A percentile compares a stretch with the other conserved stretches of the same genome.
phyloP scores from a whole-genome alignment of 2,888 invertebrate genomes.

The Hymenopus coronatus region DNA sequence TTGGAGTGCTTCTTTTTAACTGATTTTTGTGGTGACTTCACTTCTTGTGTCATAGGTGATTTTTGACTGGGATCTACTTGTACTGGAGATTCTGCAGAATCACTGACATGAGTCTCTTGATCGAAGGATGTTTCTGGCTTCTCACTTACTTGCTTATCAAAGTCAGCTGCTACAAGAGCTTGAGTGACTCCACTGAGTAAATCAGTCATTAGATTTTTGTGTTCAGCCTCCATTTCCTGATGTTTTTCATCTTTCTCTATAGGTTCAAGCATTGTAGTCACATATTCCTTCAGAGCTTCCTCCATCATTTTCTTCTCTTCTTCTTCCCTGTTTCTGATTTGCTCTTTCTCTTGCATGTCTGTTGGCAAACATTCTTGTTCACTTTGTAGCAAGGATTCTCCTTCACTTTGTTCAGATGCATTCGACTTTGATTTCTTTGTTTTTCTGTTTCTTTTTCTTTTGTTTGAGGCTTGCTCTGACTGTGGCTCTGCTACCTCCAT shows the following conservation, averaged over 20 bases:
- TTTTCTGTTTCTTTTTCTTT: neutral
- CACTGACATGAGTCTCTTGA: neutral
- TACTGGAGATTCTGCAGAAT: neutral
- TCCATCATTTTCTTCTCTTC: conserved; percentile 3
- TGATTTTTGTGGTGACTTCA: neutral
- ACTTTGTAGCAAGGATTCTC: neutral
- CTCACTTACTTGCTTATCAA: no score
- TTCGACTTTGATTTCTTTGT: neutral
- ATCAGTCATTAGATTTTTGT: neutral
- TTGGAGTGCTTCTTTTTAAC: neutral
- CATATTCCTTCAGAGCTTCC: conserved; percentile 19
- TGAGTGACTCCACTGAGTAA: neutral
- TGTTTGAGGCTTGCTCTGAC: neutral
- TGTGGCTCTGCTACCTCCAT: neutral
- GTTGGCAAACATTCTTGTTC: neutral
- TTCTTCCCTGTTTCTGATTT: neutral
- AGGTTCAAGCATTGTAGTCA: conserved; percentile 25
- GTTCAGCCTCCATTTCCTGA: neutral
- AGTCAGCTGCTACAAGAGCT: neutral
- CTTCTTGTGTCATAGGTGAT: neutral
- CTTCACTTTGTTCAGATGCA: neutral
- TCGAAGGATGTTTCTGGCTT: neutral
- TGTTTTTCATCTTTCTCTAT: conserved; percentile 13
- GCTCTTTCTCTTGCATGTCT: neutral
- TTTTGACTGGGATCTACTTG: neutral